Percentiles rank a stretch among this genome's conserved stretches.
Conservation (phyloP, 2,888 invertebrate genomes). For the Chymomyza procnemis region DNA sequence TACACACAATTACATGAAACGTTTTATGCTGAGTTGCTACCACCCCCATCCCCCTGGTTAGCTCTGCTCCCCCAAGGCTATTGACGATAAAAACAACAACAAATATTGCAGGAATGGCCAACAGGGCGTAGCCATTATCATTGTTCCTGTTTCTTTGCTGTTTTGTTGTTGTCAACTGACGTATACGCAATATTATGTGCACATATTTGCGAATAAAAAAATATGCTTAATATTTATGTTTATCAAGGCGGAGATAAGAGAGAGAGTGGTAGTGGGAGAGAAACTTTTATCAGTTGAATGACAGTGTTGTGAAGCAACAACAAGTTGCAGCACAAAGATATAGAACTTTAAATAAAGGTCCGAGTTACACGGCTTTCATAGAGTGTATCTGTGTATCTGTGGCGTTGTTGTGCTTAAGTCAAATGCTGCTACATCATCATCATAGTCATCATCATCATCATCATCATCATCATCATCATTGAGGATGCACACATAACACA, state of each 20-base stretch:
- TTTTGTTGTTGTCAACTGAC: constrained; percentile 15
- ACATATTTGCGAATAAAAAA: constrained; percentile 24
- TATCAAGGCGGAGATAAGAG: constrained; percentile 17
- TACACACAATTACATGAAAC: constrained; percentile 5
- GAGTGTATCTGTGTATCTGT: too few relatives aligned
- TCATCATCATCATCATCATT: too few relatives aligned
- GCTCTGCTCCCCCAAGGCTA: neutral
- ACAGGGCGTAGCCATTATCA: neutral
- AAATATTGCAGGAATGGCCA: neutral
- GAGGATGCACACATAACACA: too few relatives aligned
- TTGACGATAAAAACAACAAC: neutral
- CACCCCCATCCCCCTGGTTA: neutral
- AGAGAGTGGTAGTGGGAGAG: neutral
- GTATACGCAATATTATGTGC: constrained; percentile 58
- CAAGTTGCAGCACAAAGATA: too few relatives aligned
- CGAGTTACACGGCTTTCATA: too few relatives aligned
- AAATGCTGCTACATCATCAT: too few relatives aligned
- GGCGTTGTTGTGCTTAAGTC: too few relatives aligned
- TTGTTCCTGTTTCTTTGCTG: neutral
- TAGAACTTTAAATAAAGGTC: too few relatives aligned
- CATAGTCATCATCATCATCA: too few relatives aligned
- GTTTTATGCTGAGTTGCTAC: neutral
- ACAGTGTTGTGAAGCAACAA: neutral
- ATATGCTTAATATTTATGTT: constrained; percentile 49
- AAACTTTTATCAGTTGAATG: constrained; percentile 22